Base-by-base conservation (phyloP, 1,140 invertebrate genomes). In the Ceratina japonica region DNA sequence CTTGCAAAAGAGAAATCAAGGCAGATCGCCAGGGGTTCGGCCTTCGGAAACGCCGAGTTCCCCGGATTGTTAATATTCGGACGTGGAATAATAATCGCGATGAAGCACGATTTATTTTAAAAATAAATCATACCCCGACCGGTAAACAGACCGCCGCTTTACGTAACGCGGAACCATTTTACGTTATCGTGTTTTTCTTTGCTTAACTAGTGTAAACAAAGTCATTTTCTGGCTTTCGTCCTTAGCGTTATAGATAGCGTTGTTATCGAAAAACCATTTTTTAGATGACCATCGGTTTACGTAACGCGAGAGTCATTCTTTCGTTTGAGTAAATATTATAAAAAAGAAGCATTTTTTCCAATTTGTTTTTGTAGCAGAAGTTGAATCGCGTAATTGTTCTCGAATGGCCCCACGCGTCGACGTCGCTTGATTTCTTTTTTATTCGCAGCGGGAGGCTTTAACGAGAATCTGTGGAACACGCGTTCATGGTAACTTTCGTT, bases 21-120 rank as follows among this genome's bases (percentile, higher is more conserved):
- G 68, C 69, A 79, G 58, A 76, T 83, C 69, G 80, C 86, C 82
- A 86, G n/a, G 70, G 59, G 27, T 59, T 59, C 51, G 73, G 78
- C 66, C 83, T 87, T 84, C 79, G 64, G 71, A 75, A 56, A 83
- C n/a, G 18, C 37, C 20, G 15, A 79, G 72, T 81, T 75, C 49
- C 69, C 62, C 27, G 22, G 76, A 76, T 86, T 82, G 76, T 82
- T 75, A 74, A 85, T 79, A 80, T 63, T 70, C 65, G 7, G 51
- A 80, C 22, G 73, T 51, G 20, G 12, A 78, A 72, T 78, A 71
- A 78, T 78, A 78, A 72, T 51, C 58, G 22, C 49, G 64, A 75
- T 75, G 74, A 75, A 49, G 31, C 37, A 31, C 4, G 37, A 76
- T 62, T 76, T 61, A 69, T 52, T 51, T 76, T 59, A 58, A 54